Percentiles rank a stretch among this genome's conserved stretches.
Conservation (phyloP, 2,888 invertebrate species). For the Sabellastarte sp. region DNA sequence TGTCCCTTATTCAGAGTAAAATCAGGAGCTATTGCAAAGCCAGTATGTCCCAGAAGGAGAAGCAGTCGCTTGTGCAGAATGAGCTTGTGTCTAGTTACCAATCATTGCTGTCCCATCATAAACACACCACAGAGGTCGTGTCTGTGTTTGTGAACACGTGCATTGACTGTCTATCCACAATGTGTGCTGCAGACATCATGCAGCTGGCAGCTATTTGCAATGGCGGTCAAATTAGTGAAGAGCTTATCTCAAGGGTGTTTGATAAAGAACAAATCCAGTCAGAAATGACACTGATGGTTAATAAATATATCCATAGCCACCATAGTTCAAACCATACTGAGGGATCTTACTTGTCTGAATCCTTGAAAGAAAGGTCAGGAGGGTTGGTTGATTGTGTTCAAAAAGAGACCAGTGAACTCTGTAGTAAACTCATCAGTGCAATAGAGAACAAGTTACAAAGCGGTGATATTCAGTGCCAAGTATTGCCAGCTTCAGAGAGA, state of each 20-base stretch:
- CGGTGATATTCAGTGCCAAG: not conserved
- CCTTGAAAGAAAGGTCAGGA: not conserved
- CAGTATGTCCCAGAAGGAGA: slow-evolving; percentile 62
- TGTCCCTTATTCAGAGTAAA: slow-evolving; percentile 57
- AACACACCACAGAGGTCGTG: not conserved
- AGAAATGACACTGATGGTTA: not conserved
- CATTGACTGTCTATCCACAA: not conserved
- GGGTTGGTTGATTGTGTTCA: not conserved
- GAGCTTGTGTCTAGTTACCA: not conserved
- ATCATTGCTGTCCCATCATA: not conserved
- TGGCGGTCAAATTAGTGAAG: not conserved
- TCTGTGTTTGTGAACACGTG: not conserved
- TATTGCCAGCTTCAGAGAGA: not conserved
- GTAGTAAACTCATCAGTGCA: not conserved
- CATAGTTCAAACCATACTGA: not conserved
- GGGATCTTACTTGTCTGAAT: no score
- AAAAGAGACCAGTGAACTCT: not conserved
- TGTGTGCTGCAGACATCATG: not conserved
- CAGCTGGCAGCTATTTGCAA: not conserved
- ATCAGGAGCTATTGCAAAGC: slow-evolving; percentile 68
- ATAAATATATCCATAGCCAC: not conserved
- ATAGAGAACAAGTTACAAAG: not conserved
- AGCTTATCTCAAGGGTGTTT: not conserved
- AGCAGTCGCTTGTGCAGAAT: not conserved
- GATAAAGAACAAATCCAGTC: not conserved